Evolutionary conservation across 2,888 invertebrate species (phyloP).

Genomic region (Melangyna quadrimaculata): DNA sequence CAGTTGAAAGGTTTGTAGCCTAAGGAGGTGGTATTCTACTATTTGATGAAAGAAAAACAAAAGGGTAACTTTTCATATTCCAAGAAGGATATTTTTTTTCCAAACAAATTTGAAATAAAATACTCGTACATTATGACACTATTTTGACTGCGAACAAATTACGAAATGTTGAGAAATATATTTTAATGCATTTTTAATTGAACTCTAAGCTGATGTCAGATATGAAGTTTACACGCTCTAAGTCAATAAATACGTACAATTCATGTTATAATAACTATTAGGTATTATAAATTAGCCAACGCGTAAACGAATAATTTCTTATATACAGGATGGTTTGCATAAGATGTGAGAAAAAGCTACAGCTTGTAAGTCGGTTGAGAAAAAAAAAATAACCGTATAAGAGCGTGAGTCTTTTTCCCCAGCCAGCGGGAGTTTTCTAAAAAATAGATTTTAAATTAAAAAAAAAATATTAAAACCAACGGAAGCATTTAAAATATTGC

Average conservation of each 20-base stretch:
- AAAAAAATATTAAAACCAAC: too few relatives aligned
- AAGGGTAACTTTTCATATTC: not conserved
- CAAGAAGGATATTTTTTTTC: not conserved
- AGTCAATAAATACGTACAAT: not conserved
- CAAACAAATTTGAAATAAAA: not conserved
- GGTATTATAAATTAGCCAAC: not conserved
- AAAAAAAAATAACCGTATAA: too few relatives aligned
- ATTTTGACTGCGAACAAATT: not conserved
- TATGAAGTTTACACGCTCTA: not conserved
- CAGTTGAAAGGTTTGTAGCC: not conserved
- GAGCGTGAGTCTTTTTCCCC: too few relatives aligned
- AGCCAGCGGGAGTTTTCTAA: too few relatives aligned
- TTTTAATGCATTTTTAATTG: not conserved
- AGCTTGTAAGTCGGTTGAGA: too few relatives aligned
- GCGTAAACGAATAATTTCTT: not conserved
- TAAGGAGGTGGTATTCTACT: not conserved
- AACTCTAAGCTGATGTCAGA: not conserved
- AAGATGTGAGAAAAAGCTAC: too few relatives aligned
- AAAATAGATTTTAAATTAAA: too few relatives aligned
- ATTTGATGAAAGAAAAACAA: not conserved
- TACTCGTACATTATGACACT: too few relatives aligned
- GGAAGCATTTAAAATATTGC: too few relatives aligned
- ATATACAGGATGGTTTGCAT: too few relatives aligned
- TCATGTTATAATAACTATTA: too few relatives aligned
- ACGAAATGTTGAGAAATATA: not conserved